phyloP scores from a whole-genome alignment of 2,113 vertebrate genomes.

The Gila orcuttii region DNA sequence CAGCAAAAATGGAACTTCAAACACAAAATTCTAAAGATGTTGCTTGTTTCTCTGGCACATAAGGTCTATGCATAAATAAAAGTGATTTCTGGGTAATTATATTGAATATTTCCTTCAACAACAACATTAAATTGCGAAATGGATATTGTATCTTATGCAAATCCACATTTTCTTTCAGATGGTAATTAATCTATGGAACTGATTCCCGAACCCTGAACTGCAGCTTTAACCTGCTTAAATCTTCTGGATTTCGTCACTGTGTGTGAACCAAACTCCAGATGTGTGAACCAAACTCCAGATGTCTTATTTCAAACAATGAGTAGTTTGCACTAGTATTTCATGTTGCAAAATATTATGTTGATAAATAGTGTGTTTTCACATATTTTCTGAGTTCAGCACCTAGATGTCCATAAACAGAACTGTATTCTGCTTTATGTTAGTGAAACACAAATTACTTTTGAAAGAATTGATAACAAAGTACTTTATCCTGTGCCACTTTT shows the following conservation, averaged over 20 bases:
- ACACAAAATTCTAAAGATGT: no score
- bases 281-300: conserved; percentile 14
- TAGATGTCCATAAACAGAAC: background rate
- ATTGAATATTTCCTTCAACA: background rate
- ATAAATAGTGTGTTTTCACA: background rate
- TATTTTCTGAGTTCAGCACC: background rate
- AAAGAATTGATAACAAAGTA: background rate
- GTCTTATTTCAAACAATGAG: background rate
- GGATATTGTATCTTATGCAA: background rate
- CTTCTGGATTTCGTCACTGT: background rate
- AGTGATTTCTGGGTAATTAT: background rate
- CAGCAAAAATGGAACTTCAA: no score
- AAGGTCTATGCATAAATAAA: no score
- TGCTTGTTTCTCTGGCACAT: no score
- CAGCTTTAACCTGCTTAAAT: background rate
- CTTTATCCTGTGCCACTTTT: background rate
- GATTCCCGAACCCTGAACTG: background rate
- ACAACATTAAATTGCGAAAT: background rate
- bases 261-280: conserved; percentile 8
- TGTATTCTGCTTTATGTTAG: conserved; percentile 2
- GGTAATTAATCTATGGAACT: background rate
- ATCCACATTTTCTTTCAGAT: background rate
- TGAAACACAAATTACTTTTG: background rate
- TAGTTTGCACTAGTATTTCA: background rate
- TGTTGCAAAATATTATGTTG: conserved; percentile 6